Evolutionary conservation across 2,113 vertebrate species (phyloP), one percentile per base, ranked within the genome.

Genomic region (Archocentrus centrarchus): DNA sequence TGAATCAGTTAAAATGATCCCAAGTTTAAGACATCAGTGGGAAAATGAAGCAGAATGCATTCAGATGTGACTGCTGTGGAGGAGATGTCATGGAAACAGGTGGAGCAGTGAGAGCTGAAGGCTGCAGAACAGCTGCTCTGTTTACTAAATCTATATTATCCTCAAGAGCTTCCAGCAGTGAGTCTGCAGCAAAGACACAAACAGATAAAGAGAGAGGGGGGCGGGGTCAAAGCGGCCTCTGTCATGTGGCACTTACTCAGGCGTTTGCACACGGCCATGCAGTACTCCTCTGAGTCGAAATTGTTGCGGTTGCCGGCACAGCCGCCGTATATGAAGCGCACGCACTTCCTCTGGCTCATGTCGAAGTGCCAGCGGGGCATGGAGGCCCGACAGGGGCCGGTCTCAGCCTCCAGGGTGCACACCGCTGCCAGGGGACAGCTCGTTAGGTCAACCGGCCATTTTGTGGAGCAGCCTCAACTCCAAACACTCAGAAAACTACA

Each of bases 281-380:
- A 99, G 97, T 98, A 97, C 68, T 98, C 97, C 97, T 98, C 97
- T 85, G 97, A 97, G 96, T 98, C 97, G 97, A 99, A 99, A 97
- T 99, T 99, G 97, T 99, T 99, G 97, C 97, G 97, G 97, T 99
- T 99, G 95, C 98, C 98, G 92, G 96, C 97, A 80, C 98, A 99
- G 97, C 98, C 98, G 92, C 98, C 98, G 88, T 99, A 99, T 94
- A 97, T 96, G 97, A 99, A 99, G 94, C 95, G 97, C 93, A 97
- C 85, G 82, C 98, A 99, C 91, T 97, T 99, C 95, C 95, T 97
- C 96, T 97, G 97, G 95, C 93, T 95, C 94, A 96, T 80, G 95
- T 99, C 96, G 96, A 98, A 99, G 96, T 97, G 97, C 98, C 98
- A 99, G 94, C 98, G 98, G 84, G 97, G 97, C 96, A 98, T 97